Base-by-base conservation (phyloP, 1,140 invertebrate genomes). In the Harlomillsia oculata region DNA sequence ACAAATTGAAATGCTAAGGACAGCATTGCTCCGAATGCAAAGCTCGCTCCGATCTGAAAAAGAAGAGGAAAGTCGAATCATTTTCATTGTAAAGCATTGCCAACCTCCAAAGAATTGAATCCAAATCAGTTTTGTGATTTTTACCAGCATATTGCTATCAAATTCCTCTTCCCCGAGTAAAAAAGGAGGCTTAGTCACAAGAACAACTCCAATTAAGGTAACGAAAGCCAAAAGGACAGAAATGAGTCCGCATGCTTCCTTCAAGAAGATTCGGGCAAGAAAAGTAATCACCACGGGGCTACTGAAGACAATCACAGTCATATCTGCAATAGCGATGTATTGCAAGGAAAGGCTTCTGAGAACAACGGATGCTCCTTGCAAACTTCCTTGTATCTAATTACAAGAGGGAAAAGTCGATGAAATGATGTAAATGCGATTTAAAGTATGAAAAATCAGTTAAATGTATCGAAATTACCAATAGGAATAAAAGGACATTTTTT, bases 231-330 rank as follows among this genome's bases (percentile, higher is more conserved):
- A 36, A 39, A 37, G 30, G 11, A 52, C 37, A 13, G 55, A 44
- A 23, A 62, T 39, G 14, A 62, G 1, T 3, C 60, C 60, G 2
- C 41, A 30, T 14, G 25, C 8, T 37, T 62, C 60, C n/a, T 45
- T 39, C 1, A 62, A 34, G 32, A 62, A 29, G 36, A 62, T 53
- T 28, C 53, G 40, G n/a, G 55, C 60, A 21, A 62, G 30, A 21
- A 62, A 37, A 1, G 45, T 53, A n/a, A 57, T 53, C 16, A 61
- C 45, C 8, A 61, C 34, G 13, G 59, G 59, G 8, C 41, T 57
- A 23, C 51, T 59, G 46, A 54, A 59, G 2, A 49, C 40, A 32
- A 62, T 62, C 13, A 62, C 60, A 11, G 48, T 45, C 16, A 49
- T 50, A 44, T 62, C 60, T 29, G 49, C 60, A 13, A 62, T 50